Percentiles rank a stretch among this genome's conserved stretches.
phyloP scores from a whole-genome alignment of 2,797 vertebrate species.

The Cuniculus paca region DNA sequence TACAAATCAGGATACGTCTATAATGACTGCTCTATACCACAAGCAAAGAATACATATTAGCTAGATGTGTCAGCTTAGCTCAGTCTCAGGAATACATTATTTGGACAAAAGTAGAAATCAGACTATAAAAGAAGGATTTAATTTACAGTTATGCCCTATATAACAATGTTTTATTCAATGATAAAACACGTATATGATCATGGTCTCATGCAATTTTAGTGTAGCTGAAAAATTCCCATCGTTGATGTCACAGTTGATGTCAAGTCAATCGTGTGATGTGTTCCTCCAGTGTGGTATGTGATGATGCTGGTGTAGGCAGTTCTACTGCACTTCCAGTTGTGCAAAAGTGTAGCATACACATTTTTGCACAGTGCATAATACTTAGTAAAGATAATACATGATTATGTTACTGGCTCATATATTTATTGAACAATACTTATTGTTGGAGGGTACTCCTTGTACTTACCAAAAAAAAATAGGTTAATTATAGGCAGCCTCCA shows the following conservation, averaged over 20 bases:
- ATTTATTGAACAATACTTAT: background rate
- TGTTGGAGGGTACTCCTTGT: background rate
- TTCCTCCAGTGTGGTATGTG: background rate
- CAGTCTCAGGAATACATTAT: background rate
- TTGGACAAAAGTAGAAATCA: conserved; percentile 8
- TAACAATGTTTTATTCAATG: background rate
- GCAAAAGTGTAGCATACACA: background rate
- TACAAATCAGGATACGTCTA: background rate
- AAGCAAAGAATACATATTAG: background rate
- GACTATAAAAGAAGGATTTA: background rate
- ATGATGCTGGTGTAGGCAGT: background rate
- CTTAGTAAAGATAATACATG: background rate
- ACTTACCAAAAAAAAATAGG: background rate
- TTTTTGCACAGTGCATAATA: background rate
- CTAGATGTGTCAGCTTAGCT: background rate
- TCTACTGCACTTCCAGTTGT: background rate
- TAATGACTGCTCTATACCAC: background rate
- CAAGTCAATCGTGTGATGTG: background rate
- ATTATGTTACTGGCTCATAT: background rate
- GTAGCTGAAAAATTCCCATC: background rate
- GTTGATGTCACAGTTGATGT: too few relatives aligned
- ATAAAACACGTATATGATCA: too few relatives aligned
- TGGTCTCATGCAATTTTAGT: too few relatives aligned
- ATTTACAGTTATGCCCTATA: background rate
- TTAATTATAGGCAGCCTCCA: background rate